These are phyloP conservation scores for Penelope pileata DNA, from an alignment of 2,113 vertebrate genomes.

Conservation along the genomic window DNA sequence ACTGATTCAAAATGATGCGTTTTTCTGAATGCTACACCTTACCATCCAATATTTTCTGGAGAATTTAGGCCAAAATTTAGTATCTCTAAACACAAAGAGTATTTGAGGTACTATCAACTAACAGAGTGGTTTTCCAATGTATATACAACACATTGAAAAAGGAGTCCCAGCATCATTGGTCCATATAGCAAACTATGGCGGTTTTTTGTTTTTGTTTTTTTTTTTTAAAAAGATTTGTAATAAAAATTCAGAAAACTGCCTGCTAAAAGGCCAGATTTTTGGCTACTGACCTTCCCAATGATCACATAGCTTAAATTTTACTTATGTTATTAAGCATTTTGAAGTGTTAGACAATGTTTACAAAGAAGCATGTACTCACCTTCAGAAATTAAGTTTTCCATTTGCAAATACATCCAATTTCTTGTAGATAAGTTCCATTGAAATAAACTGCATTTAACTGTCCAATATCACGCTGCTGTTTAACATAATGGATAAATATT, in stretches of 20 bases:
- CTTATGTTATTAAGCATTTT: background rate
- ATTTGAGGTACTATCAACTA: background rate
- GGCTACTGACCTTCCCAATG: background rate
- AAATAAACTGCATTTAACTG: background rate
- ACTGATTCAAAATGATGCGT: conserved; percentile 46
- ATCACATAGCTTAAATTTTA: background rate
- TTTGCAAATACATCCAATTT: background rate
- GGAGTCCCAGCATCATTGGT: background rate
- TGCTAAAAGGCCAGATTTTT: background rate
- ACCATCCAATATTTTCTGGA: background rate
- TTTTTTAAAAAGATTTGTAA: background rate
- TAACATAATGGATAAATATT: background rate
- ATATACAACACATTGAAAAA: background rate
- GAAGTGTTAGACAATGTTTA: background rate
- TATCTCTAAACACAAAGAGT: conserved; percentile 1
- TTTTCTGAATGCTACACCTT: conserved; percentile 16
- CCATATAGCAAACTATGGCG: background rate
- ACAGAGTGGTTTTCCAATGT: background rate
- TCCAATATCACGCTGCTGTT: background rate
- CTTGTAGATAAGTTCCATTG: background rate
- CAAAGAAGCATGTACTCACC: background rate
- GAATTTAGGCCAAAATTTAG: background rate
- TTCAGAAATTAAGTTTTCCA: background rate
- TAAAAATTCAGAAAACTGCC: background rate
- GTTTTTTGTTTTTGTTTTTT: too few species aligned